These are phyloP conservation scores for Macaria notata DNA, from an alignment of 2,888 invertebrate species.

Conservation along the genomic window DNA sequence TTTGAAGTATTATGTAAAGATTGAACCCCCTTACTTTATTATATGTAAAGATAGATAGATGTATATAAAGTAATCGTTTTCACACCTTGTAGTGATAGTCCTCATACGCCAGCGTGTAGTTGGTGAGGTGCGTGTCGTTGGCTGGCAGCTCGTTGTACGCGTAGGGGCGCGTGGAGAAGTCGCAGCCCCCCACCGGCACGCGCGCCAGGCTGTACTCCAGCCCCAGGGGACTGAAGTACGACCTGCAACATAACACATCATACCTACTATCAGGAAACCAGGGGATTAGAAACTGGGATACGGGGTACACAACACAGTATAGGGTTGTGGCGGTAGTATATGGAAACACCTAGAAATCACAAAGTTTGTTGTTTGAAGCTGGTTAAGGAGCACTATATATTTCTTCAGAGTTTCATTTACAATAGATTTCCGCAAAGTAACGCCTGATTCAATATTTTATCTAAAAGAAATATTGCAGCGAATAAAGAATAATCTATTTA, in stretches of 20 bases:
- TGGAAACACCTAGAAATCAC: background rate
- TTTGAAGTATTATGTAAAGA: too few relatives aligned
- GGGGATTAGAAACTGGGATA: background rate
- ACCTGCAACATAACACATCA: conserved; percentile 65
- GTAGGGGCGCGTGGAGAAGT: conserved; percentile 90
- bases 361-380: too few relatives aligned
- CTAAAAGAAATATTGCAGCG: background rate
- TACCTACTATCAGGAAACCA: background rate
- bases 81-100: conserved; percentile 85
- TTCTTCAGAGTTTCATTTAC: too few relatives aligned
- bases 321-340: background rate
- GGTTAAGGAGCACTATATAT: too few relatives aligned
- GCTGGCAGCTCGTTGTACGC: conserved; percentile 85
- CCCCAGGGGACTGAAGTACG: conserved; percentile 86
- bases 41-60: too few relatives aligned
- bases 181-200: conserved; percentile 87
- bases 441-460: too few relatives aligned
- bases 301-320: background rate
- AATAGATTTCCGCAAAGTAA: too few relatives aligned
- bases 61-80: too few relatives aligned
- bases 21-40: too few relatives aligned
- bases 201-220: conserved; percentile 89
- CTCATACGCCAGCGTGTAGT: conserved; percentile 85
- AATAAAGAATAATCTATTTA: background rate
- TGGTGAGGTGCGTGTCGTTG: conserved; percentile 79